Evolutionary conservation across 2,797 vertebrate species (phyloP), one percentile per base, ranked within the genome.

Genomic region (Vireo griseus): DNA sequence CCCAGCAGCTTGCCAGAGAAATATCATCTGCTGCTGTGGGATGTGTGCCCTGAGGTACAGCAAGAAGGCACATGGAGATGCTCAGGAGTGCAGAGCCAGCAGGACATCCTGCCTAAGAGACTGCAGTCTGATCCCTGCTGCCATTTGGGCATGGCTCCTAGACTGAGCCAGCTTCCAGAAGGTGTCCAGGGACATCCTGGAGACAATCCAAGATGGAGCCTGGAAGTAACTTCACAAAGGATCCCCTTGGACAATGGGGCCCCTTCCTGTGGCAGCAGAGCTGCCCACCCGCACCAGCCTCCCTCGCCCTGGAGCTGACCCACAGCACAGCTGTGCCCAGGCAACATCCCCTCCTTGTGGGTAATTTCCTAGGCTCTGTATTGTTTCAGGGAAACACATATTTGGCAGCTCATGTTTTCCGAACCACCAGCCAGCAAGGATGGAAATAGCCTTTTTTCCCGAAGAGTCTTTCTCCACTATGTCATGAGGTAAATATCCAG

Each of bases 401-500:
- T 54, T 79, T 65, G 63, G 55, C 74, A 63, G 80, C 44, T 73
- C 47, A 59, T 50, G 4, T 69, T 86, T 95, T 93, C 93, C n/a
- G 0, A 48, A 37, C n/a, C 31, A 45, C 52, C 51, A 63, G 66
- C 71, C 83, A 92, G 55, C 44, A 66, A 73, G 33, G 52, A 50
- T 76, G 83, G 80, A 95, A 95, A 94, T 12, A 81, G 8, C 11
- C 0, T 28, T 77, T 88, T 90, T 89, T 90, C 47, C 72, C 35
- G 26, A 40, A 55, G 37, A 83, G 14, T 29, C 51, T 78, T 92
- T 94, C 90, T 86, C 47, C 63, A 55, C 54, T 94, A 42, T 45
- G 83, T 95, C 88, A 95, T 76, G 33, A 75, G 37, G 63, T 48
- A 94, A 93, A 91, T 76, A 92, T 91, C 50, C 85, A 90, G 93